Conservation (phyloP, 2,797 vertebrate species). For the Ceyx erithaca region DNA sequence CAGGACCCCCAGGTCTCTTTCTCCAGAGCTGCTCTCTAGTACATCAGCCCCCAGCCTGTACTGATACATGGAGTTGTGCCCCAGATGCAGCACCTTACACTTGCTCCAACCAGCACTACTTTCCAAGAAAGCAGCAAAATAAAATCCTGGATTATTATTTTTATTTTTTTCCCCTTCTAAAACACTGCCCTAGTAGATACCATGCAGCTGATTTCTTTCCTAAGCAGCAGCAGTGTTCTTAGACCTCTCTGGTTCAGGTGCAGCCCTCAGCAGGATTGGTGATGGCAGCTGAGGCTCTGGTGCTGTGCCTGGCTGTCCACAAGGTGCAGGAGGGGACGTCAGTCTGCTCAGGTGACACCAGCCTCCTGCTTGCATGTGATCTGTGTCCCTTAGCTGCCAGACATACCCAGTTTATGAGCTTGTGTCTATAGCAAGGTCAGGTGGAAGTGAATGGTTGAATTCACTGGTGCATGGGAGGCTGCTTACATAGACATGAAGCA, state of each 20-base stretch:
- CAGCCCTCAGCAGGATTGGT: background rate
- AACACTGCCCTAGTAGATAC: background rate
- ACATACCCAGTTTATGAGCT: background rate
- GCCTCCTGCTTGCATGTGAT: background rate
- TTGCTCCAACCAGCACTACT: background rate
- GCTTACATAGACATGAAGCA: background rate
- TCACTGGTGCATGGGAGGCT: background rate
- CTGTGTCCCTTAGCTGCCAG: constrained; percentile 7
- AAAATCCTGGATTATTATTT: background rate
- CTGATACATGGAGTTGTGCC: too few species aligned
- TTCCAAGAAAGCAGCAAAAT: background rate
- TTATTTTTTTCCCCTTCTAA: background rate
- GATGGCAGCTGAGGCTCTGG: background rate
- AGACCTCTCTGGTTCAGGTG: background rate
- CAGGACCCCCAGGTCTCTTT: too few species aligned
- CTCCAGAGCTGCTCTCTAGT: too few species aligned
- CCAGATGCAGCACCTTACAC: too few species aligned
- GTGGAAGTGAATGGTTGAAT: background rate
- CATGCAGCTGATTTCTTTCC: background rate
- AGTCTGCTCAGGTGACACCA: background rate
- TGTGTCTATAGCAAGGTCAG: background rate
- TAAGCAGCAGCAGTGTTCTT: background rate
- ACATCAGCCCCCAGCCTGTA: too few species aligned
- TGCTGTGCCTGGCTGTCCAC: background rate
- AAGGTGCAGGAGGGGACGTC: rapidly evolving